A percentile compares a stretch with the other conserved stretches of the same genome.
Conservation (phyloP, 2,888 invertebrate species). For the Diplazon laetatorius region DNA sequence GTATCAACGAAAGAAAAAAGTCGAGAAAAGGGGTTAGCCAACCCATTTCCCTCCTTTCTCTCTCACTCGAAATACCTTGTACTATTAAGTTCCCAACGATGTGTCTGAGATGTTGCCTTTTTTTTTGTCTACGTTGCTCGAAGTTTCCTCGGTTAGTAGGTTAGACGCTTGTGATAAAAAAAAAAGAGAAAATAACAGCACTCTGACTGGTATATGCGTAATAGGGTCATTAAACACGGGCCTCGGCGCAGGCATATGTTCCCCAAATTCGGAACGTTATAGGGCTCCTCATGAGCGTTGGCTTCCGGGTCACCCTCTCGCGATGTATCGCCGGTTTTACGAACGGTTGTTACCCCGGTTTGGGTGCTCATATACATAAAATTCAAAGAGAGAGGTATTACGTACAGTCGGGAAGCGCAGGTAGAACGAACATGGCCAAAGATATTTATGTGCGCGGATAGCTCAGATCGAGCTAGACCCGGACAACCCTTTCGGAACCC, state of each 20-base stretch:
- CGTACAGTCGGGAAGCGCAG: slow-evolving; percentile 59
- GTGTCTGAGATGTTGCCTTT: slow-evolving; percentile 16
- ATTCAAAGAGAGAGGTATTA: slow-evolving; percentile 53
- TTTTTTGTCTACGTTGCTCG: background rate
- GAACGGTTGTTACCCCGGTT: slow-evolving; percentile 30
- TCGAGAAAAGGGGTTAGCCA: slow-evolving; percentile 50
- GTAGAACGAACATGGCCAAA: slow-evolving; percentile 68
- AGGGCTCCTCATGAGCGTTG: slow-evolving; percentile 33
- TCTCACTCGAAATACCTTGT: slow-evolving; percentile 6
- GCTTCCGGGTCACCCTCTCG: slow-evolving; percentile 53
- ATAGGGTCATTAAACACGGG: slow-evolving; percentile 77
- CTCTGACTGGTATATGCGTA: slow-evolving; percentile 65
- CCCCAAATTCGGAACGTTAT: slow-evolving; percentile 29
- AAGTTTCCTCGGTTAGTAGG: background rate
- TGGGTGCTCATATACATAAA: slow-evolving; percentile 61
- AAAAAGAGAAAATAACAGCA: slow-evolving; percentile 48
- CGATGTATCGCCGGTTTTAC: slow-evolving; percentile 51
- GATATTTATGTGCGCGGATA: slow-evolving; percentile 74
- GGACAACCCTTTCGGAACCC: slow-evolving; percentile 66
- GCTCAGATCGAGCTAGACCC: slow-evolving; percentile 33
- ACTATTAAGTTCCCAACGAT: background rate
- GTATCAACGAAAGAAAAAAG: slow-evolving; percentile 50
- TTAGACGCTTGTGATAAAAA: slow-evolving; percentile 21
- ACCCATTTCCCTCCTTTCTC: slow-evolving; percentile 7
- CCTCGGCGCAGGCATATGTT: slow-evolving; percentile 75